Conservation (phyloP, 2,888 invertebrate genomes). For the Clitarchus hookeri region DNA sequence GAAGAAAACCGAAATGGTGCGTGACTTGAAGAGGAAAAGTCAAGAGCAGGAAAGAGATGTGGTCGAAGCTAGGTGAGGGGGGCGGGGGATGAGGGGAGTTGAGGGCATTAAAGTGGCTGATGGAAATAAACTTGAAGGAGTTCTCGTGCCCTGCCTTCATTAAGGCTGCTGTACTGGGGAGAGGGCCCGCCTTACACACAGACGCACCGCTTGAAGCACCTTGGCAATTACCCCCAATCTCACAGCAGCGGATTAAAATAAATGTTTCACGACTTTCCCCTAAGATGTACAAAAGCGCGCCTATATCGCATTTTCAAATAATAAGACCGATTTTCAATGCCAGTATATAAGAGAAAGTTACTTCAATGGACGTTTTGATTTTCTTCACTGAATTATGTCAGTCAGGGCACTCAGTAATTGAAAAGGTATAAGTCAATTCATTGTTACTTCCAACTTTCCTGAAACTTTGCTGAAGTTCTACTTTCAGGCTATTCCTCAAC, state of each 20-base stretch:
- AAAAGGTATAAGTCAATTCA: too few relatives aligned
- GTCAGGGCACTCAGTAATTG: too few relatives aligned
- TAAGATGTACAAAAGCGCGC: neutral
- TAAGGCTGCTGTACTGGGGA: neutral
- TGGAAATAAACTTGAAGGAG: slow-evolving; percentile 14
- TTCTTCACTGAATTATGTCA: too few relatives aligned
- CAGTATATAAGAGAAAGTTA: too few relatives aligned
- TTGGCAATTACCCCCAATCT: neutral
- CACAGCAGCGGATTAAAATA: neutral
- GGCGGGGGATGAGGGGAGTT: neutral
- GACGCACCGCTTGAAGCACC: neutral
- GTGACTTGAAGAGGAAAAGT: slow-evolving; percentile 8
- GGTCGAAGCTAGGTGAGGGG: neutral
- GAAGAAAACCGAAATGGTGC: neutral
- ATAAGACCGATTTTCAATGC: too few relatives aligned
- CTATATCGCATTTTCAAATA: too few relatives aligned
- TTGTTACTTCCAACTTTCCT: too few relatives aligned
- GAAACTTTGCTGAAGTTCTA: too few relatives aligned
- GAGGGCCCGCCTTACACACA: neutral
- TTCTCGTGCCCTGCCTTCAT: neutral
- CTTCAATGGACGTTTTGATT: too few relatives aligned
- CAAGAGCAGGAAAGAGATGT: neutral
- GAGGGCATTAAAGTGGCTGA: slow-evolving; percentile 7
- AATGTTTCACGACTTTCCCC: neutral
- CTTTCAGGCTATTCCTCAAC: too few relatives aligned